These are phyloP conservation scores for Ciconia nigra DNA, from an alignment of 2,797 vertebrate species.

Conservation along the genomic window DNA sequence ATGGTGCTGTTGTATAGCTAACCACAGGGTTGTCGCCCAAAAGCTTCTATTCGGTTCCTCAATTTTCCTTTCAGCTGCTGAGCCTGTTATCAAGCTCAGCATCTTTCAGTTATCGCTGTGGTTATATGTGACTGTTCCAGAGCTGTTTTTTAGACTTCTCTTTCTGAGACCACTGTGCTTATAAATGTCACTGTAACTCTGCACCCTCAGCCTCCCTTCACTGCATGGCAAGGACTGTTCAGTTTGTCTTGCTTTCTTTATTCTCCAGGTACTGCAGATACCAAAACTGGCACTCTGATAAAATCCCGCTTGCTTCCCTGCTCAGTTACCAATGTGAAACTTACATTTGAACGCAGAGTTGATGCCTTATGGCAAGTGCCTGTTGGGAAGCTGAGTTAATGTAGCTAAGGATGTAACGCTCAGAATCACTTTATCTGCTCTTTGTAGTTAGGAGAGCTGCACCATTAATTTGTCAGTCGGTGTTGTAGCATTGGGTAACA, in stretches of 20 bases:
- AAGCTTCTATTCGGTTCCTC: not conserved
- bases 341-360: not conserved
- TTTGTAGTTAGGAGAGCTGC: not conserved
- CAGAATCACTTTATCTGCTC: not conserved
- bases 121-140: not conserved
- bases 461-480: conserved; percentile 4
- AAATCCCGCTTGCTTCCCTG: not conserved
- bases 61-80: not conserved
- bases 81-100: not conserved
- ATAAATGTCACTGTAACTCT: not conserved
- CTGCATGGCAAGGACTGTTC: not conserved
- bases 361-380: not conserved
- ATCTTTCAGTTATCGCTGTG: not conserved
- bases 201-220: not conserved
- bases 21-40: not conserved
- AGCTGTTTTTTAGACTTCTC: not conserved
- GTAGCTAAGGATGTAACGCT: not conserved
- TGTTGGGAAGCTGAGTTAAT: not conserved
- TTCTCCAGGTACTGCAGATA: not conserved
- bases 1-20: not conserved
- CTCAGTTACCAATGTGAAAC: not conserved
- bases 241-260: not conserved
- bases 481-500: not conserved
- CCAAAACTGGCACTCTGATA: not conserved
- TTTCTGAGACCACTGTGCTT: not conserved